Conservation (phyloP, 2,797 vertebrate species). For the Artibeus jamaicensis region DNA sequence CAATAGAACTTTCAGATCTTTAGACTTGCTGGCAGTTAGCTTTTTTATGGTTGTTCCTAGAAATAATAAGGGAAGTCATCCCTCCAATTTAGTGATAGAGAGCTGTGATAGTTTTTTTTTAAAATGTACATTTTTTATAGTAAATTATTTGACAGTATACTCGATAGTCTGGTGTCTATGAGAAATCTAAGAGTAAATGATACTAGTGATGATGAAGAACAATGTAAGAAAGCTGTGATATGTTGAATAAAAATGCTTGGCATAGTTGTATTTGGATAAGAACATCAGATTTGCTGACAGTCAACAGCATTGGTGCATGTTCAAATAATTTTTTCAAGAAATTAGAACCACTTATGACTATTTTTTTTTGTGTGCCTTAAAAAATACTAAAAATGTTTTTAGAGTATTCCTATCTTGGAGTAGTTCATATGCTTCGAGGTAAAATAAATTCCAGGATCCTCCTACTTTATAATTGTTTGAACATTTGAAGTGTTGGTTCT, state of each 20-base stretch:
- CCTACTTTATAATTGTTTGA: slow-evolving; percentile 9
- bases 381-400: neutral
- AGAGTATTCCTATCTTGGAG: neutral
- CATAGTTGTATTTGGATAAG: neutral
- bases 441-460: neutral
- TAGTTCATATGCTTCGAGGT: slow-evolving; percentile 21
- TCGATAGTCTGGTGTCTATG: neutral
- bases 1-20: neutral
- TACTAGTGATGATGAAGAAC: neutral
- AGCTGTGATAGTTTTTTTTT: slow-evolving; percentile 26
- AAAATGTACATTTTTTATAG: neutral
- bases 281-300: neutral
- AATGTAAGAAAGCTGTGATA: neutral
- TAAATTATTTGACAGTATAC: neutral
- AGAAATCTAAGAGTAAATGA: neutral
- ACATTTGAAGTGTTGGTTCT: slow-evolving; percentile 11
- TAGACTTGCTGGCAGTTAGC: neutral
- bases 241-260: neutral
- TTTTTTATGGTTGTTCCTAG: neutral
- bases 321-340: slow-evolving; percentile 42
- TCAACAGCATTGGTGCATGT: neutral
- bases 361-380: neutral
- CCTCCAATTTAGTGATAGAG: slow-evolving; percentile 5
- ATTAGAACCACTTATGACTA: neutral
- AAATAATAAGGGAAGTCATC: neutral